These are phyloP conservation scores for Reticulitermes speratus DNA, from an alignment of 1,140 invertebrate species.

Conservation along the genomic window DNA sequence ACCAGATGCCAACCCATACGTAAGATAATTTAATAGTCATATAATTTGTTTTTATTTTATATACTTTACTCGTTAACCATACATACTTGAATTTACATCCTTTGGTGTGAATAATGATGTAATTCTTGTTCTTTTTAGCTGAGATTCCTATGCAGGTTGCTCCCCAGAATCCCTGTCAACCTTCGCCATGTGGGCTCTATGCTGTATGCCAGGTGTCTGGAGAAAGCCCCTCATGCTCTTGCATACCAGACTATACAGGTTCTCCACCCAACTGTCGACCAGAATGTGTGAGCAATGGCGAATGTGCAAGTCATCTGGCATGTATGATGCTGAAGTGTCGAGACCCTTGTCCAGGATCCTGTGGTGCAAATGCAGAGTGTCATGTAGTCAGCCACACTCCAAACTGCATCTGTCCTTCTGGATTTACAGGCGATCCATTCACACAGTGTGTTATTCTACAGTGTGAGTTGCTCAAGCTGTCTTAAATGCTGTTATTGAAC, in stretches of 20 bases:
- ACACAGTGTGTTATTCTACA: constrained; percentile 46
- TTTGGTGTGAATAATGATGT: neutral
- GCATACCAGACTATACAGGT: constrained; percentile 41
- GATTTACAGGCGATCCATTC: constrained; percentile 48
- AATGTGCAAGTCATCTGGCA: constrained; percentile 43
- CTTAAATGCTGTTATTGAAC: constrained; percentile 22
- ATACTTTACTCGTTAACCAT: neutral
- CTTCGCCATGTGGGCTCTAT: constrained; percentile 55
- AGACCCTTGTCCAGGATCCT: constrained; percentile 48
- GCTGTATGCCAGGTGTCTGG: constrained; percentile 47
- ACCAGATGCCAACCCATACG: constrained; percentile 36
- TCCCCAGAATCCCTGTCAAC: constrained; percentile 58
- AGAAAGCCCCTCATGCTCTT: constrained; percentile 43
- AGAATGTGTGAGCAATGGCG: constrained; percentile 43
- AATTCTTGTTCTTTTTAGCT: constrained; percentile 49
- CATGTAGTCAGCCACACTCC: constrained; percentile 60
- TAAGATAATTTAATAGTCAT: neutral
- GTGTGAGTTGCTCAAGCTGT: constrained; percentile 37
- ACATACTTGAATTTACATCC: no score
- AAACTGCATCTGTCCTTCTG: constrained; percentile 46
- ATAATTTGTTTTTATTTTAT: neutral
- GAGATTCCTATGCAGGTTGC: constrained; percentile 50
- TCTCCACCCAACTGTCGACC: constrained; percentile 42
- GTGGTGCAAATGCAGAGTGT: constrained; percentile 45
- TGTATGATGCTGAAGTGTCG: constrained; percentile 46